Conservation (phyloP, 2,888 invertebrate genomes). For the Deladenus siricidicola region DNA sequence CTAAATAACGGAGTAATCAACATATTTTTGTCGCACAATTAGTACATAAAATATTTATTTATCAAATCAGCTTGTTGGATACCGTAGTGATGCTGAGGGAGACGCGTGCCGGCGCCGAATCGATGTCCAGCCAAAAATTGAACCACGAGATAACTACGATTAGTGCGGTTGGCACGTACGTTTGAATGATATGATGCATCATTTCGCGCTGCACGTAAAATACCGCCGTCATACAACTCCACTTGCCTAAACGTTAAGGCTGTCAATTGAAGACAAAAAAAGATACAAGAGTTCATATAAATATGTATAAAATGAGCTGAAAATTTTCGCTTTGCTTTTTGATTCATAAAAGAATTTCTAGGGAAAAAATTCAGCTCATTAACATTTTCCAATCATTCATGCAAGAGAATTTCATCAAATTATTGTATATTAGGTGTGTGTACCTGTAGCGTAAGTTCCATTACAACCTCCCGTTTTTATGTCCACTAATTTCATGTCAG, state of each 20-base stretch:
- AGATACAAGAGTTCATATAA: not conserved
- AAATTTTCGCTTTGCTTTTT: no score
- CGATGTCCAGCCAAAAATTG: slow-evolving; percentile 53
- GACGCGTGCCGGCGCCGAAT: slow-evolving; percentile 50
- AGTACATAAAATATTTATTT: not conserved
- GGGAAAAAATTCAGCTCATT: no score
- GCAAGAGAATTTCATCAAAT: not conserved
- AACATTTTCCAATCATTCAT: no score
- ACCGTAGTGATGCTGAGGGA: slow-evolving; percentile 49
- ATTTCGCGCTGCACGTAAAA: slow-evolving; percentile 53
- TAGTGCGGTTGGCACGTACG: slow-evolving; percentile 60
- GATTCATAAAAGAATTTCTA: no score
- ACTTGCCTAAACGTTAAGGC: slow-evolving; percentile 46
- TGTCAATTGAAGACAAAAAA: not conserved
- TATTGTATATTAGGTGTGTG: not conserved
- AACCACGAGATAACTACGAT: slow-evolving; percentile 61
- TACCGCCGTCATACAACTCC: slow-evolving; percentile 59
- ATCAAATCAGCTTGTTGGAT: slow-evolving; percentile 23
- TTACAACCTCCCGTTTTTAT: slow-evolving; percentile 47
- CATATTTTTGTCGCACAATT: not conserved
- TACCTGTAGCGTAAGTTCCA: slow-evolving; percentile 51
- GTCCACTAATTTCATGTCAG: slow-evolving; percentile 35
- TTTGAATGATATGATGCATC: slow-evolving; percentile 60
- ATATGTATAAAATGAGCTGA: no score
- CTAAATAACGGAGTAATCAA: not conserved